These are phyloP conservation scores for Macrosoma leucophasiata DNA, from an alignment of 2,888 invertebrate species.

Conservation along the genomic window DNA sequence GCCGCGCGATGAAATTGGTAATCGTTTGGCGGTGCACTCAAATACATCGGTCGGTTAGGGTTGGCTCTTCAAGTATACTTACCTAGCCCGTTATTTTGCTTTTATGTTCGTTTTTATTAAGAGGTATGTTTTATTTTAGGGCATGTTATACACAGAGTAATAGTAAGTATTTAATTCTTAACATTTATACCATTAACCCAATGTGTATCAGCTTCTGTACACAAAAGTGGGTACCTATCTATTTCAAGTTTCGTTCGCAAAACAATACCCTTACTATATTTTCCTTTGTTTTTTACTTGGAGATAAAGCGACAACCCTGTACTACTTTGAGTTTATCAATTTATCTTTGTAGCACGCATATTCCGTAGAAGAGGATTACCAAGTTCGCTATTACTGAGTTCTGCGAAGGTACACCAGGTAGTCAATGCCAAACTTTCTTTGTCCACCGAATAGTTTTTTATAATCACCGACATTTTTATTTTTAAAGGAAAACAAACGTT, in stretches of 20 bases:
- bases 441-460: conserved; percentile 40
- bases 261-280: no score
- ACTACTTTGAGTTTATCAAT: conserved; percentile 41
- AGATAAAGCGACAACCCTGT: conserved; percentile 53
- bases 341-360: conserved; percentile 64
- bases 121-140: no score
- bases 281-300: no score
- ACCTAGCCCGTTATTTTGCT: no score
- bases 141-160: no score
- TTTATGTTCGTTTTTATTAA: no score
- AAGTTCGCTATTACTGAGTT: conserved; percentile 63
- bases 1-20: conserved; percentile 58
- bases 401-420: conserved; percentile 70
- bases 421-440: conserved; percentile 48
- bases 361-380: conserved; percentile 65
- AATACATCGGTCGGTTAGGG: conserved; percentile 51
- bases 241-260: no score
- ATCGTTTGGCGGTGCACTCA: conserved; percentile 44
- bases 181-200: no score
- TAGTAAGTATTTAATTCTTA: no score
- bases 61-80: no score
- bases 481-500: conserved; percentile 27
- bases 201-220: no score
- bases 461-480: conserved; percentile 9
- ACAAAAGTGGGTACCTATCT: no score